A percentile compares a stretch with the other conserved stretches of the same genome.
These are phyloP conservation scores for Fregata magnificens DNA, from an alignment of 2,113 vertebrate species.

Conservation along the genomic window DNA sequence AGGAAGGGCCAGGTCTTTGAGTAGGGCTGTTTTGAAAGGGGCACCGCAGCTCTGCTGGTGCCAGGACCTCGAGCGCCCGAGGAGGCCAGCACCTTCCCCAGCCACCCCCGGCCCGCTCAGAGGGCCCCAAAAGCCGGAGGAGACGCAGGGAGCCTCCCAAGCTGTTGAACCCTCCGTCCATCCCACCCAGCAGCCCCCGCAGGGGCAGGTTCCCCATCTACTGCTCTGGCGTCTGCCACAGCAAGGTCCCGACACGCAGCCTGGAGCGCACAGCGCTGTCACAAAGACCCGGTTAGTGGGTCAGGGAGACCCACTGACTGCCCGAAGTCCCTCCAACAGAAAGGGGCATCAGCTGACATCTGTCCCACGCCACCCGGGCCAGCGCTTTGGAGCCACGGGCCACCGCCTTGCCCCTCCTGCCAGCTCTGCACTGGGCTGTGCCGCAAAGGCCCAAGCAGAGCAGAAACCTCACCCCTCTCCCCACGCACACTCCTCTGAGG, in stretches of 20 bases:
- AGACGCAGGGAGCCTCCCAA: background rate
- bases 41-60: background rate
- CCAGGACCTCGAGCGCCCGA: fast-evolving
- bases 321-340: background rate
- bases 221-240: background rate
- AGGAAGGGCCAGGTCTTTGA: background rate
- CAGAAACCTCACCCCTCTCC: background rate
- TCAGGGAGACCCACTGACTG: background rate
- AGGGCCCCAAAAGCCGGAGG: fast-evolving
- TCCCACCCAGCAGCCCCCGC: background rate
- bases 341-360: background rate
- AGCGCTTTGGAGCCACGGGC: fast-evolving
- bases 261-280: fast-evolving
- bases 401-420: background rate
- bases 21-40: background rate
- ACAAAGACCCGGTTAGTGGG: too few relatives aligned
- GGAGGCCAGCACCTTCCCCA: background rate
- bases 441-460: background rate
- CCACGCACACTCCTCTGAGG: background rate
- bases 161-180: fast-evolving
- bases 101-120: background rate
- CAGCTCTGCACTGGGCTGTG: background rate
- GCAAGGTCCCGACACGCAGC: fast-evolving
- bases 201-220: background rate
- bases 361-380: background rate